A percentile compares a stretch with the other conserved stretches of the same genome.
phyloP scores from a whole-genome alignment of 2,113 vertebrate genomes.

The Burhinus oedicnemus region DNA sequence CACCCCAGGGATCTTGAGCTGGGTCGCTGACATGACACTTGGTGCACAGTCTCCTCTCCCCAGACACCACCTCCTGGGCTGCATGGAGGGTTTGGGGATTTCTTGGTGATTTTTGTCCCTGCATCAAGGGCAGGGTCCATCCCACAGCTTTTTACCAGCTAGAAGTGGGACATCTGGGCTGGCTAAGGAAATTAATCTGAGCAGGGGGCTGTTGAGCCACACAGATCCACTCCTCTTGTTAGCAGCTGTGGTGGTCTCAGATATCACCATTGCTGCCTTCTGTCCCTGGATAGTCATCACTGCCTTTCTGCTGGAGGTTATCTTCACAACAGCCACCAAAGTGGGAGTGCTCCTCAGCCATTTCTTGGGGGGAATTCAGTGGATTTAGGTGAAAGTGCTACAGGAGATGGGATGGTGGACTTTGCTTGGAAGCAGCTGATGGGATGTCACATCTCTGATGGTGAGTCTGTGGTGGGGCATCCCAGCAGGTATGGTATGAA shows the following conservation, averaged over 20 bases:
- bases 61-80: neutral
- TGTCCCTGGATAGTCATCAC: fast-evolving
- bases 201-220: neutral
- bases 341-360: neutral
- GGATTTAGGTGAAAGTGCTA: neutral
- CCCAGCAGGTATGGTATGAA: neutral
- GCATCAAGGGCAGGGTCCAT: neutral
- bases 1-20: neutral
- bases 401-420: neutral
- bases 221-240: neutral
- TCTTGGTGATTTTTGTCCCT: neutral
- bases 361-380: neutral
- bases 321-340: neutral
- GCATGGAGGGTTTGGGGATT: fast-evolving
- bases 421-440: neutral
- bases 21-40: neutral
- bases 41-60: neutral
- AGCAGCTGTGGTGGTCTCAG: neutral
- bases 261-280: neutral
- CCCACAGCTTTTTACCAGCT: neutral
- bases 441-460: neutral
- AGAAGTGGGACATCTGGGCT: neutral
- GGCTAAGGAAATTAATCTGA: neutral
- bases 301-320: neutral
- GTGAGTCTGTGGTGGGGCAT: neutral